A percentile compares a stretch with the other conserved stretches of the same genome.
Conservation (phyloP, 2,888 invertebrate genomes). For the Capitulum mitella region DNA sequence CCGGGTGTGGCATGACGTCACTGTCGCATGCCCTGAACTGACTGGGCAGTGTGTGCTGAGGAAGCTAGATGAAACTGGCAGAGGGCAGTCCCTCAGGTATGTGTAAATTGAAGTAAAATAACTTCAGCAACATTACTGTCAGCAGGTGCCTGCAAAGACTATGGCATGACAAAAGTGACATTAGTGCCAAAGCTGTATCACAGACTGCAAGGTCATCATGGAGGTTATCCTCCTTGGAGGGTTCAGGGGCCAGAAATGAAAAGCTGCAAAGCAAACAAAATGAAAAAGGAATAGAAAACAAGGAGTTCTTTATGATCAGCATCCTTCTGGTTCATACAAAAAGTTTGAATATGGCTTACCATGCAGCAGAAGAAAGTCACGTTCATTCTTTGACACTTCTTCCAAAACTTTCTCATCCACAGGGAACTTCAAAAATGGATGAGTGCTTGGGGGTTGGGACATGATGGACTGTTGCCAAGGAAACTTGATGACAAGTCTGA, state of each 20-base stretch:
- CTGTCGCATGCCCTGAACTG: not conserved
- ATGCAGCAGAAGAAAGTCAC: slow-evolving; percentile 78
- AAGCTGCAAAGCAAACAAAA: not conserved
- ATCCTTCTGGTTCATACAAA: not conserved
- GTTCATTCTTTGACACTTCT: slow-evolving; percentile 62
- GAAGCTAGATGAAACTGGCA: no score
- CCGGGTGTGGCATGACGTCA: no score
- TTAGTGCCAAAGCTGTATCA: not conserved
- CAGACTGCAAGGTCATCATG: no score
- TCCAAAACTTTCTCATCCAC: slow-evolving; percentile 54
- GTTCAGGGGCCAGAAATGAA: no score
- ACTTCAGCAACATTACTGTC: no score
- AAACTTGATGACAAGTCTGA: no score
- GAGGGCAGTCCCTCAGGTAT: no score
- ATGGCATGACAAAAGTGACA: not conserved
- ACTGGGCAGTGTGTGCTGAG: no score
- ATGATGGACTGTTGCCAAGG: no score
- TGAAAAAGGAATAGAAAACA: not conserved
- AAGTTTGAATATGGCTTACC: slow-evolving; percentile 48
- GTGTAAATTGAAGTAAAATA: no score
- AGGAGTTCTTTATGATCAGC: not conserved
- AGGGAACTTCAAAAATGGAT: slow-evolving; percentile 56
- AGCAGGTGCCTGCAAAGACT: not conserved
- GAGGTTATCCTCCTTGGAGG: no score
- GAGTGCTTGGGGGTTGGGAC: not conserved